Percentiles rank a stretch among this genome's conserved stretches.
Evolutionary conservation across 2,113 vertebrate genomes (phyloP).

Genomic region (Ancistrus triradiatus): DNA sequence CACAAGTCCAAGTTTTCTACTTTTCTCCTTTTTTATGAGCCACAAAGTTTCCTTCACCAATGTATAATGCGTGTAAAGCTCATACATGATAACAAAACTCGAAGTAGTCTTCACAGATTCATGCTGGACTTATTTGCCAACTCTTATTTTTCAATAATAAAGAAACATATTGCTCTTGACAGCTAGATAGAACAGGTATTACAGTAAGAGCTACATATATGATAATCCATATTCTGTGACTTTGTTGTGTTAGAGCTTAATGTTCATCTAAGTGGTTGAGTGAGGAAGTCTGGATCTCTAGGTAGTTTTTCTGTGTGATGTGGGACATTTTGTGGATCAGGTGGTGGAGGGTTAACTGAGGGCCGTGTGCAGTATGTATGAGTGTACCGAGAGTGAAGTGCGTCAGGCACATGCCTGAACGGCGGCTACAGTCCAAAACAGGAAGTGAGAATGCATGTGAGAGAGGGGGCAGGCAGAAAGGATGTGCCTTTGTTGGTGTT

Average conservation of each 20-base stretch:
- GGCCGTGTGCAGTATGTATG: conserved; percentile 9
- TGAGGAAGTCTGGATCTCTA: conserved; percentile 10
- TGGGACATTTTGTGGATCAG: conserved; percentile 22
- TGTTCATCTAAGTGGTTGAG: conserved; percentile 1
- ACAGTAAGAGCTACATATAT: too few species aligned
- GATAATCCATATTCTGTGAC: too few species aligned
- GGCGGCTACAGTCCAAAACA: conserved; percentile 44
- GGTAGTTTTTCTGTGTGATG: conserved; percentile 20
- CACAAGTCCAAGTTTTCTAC: conserved; percentile 64
- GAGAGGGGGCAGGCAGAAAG: conserved; percentile 60
- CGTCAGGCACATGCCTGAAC: conserved; percentile 61
- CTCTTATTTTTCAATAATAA: neutral
- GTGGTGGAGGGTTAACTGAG: conserved; percentile 32
- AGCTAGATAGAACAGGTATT: too few species aligned
- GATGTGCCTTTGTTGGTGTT: conserved; percentile 68
- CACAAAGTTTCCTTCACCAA: conserved; percentile 48
- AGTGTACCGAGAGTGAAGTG: conserved; percentile 43
- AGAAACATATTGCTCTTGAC: neutral
- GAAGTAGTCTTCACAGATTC: conserved; percentile 14
- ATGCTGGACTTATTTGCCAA: conserved; percentile 13
- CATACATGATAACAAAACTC: conserved; percentile 60
- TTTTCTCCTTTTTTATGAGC: conserved; percentile 69
- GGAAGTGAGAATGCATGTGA: conserved; percentile 71
- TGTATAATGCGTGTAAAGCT: conserved; percentile 46
- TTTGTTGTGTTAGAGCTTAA: neutral